These are phyloP conservation scores for Leptestheria dahalacensis DNA, from an alignment of 1,140 invertebrate genomes.

Conservation along the genomic window DNA sequence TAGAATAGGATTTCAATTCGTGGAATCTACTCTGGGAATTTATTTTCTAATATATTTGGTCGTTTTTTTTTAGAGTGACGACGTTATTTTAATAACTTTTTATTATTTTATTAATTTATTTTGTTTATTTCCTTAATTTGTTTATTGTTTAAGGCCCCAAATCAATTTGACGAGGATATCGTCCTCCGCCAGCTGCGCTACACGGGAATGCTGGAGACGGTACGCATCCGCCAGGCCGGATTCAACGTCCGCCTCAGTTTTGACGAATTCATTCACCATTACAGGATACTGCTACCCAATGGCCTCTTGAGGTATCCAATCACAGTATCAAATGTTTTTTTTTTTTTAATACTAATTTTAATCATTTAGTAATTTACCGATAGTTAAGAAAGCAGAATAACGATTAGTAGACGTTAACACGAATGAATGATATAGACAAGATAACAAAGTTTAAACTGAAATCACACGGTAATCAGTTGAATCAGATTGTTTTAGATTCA, in stretches of 20 bases:
- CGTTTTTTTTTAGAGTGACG: conserved; percentile 6
- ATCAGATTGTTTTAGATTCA: no score
- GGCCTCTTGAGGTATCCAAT: conserved; percentile 51
- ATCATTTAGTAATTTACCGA: no score
- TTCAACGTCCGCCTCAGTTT: conserved; percentile 87
- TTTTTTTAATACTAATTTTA: background rate
- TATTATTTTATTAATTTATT: conserved; percentile 9
- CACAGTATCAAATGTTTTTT: background rate
- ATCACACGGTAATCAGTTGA: no score
- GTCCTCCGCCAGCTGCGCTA: conserved; percentile 76
- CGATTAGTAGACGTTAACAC: no score
- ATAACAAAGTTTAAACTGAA: no score
- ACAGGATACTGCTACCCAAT: conserved; percentile 76
- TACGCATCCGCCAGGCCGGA: conserved; percentile 83
- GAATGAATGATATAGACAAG: no score
- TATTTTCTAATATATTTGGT: background rate
- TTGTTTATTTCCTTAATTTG: conserved; percentile 13
- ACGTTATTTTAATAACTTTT: background rate
- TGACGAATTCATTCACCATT: conserved; percentile 85
- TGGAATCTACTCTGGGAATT: no score
- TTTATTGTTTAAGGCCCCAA: conserved; percentile 45
- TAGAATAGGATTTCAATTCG: no score
- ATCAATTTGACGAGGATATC: conserved; percentile 83
- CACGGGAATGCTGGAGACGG: conserved; percentile 93
- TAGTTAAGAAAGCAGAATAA: no score